Percentiles rank a stretch among this genome's conserved stretches.
Evolutionary conservation across 2,113 vertebrate species (phyloP).

Genomic region (Marcusenius ussheri): DNA sequence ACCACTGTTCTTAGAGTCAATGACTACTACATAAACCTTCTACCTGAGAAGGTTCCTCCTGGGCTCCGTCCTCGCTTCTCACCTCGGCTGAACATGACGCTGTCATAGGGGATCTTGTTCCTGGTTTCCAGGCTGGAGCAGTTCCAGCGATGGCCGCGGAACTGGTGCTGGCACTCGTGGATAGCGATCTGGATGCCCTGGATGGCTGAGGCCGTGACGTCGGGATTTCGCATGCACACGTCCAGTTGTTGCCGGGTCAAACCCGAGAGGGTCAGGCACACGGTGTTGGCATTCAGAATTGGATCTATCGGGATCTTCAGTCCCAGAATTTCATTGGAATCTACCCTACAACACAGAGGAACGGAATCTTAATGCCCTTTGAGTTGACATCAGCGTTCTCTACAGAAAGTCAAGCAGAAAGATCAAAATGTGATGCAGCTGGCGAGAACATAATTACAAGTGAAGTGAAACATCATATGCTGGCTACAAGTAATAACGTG

Average conservation of each 20-base stretch:
- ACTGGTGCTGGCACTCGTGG: constrained; percentile 97
- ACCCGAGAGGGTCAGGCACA: constrained; percentile 87
- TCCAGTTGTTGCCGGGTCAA: constrained; percentile 87
- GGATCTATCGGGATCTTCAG: constrained; percentile 88
- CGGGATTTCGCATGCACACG: constrained; percentile 86
- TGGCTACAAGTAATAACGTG: not conserved
- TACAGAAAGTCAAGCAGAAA: not conserved
- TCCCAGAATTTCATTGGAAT: constrained; percentile 90
- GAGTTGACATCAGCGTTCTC: not conserved
- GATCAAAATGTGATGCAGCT: not conserved
- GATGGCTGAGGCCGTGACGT: constrained; percentile 92
- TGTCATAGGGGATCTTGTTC: constrained; percentile 97
- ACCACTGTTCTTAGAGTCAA: not conserved
- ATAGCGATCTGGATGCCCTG: constrained; percentile 98
- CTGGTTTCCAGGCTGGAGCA: constrained; percentile 95
- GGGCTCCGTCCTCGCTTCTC: constrained; percentile 1
- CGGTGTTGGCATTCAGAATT: constrained; percentile 91
- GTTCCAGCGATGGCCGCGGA: constrained; percentile 95
- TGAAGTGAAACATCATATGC: not conserved
- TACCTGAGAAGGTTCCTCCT: not conserved
- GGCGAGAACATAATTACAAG: not conserved
- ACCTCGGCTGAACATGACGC: constrained; percentile 96
- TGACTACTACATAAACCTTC: not conserved
- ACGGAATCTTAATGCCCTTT: constrained; percentile 14
- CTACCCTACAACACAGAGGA: constrained; percentile 62